These are phyloP conservation scores for Xylocampa areola DNA, from an alignment of 2,888 invertebrate genomes.

Conservation along the genomic window DNA sequence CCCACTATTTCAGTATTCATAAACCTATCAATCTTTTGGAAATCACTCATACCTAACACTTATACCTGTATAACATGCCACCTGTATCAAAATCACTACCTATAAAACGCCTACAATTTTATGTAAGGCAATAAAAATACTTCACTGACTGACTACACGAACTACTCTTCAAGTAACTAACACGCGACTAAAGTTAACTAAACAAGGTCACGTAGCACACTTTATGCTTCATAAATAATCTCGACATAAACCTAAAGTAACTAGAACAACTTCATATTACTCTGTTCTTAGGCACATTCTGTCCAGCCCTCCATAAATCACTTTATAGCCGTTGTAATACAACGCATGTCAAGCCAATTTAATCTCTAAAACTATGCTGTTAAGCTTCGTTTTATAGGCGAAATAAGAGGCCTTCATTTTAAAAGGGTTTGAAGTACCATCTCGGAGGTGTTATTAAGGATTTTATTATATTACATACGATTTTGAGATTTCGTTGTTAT, in stretches of 20 bases:
- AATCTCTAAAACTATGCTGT: slow-evolving; percentile 13
- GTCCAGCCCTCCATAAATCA: slow-evolving; percentile 42
- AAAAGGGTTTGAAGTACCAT: slow-evolving; percentile 24
- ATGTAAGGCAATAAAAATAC: slow-evolving; percentile 7
- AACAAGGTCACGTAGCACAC: slow-evolving; percentile 16
- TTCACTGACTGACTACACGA: not conserved
- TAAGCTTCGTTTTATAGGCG: slow-evolving; percentile 30
- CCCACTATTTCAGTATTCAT: too few relatives aligned
- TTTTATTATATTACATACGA: slow-evolving; percentile 17
- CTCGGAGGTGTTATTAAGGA: slow-evolving; percentile 15
- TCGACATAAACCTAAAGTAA: slow-evolving; percentile 44
- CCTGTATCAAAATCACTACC: not conserved
- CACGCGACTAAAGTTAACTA: slow-evolving; percentile 4
- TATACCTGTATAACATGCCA: too few relatives aligned
- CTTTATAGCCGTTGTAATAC: slow-evolving; percentile 35
- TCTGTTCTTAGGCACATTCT: slow-evolving; percentile 28
- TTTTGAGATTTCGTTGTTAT: too few relatives aligned
- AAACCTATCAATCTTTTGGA: too few relatives aligned
- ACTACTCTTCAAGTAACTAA: not conserved
- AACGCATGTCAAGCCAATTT: slow-evolving; percentile 34
- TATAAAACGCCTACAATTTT: slow-evolving; percentile 6
- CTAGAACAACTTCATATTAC: slow-evolving; percentile 34
- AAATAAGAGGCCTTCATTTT: slow-evolving; percentile 22
- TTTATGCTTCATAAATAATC: slow-evolving; percentile 34
- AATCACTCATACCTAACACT: too few relatives aligned